phyloP scores from a whole-genome alignment of 2,888 invertebrate species.

The Drosophila atripex region DNA sequence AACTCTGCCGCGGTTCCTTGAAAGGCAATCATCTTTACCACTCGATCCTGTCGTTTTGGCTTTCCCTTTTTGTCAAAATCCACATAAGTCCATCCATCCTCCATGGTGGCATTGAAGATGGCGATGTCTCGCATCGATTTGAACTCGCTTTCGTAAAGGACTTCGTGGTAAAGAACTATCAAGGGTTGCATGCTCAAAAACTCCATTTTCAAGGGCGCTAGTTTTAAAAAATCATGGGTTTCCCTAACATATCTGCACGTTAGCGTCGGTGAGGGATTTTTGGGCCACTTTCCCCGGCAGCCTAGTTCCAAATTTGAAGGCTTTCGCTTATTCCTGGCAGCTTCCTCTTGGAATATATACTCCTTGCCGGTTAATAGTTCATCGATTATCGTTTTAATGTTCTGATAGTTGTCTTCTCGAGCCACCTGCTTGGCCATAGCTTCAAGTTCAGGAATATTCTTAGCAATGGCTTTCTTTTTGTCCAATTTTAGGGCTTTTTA shows the following conservation, averaged over 20 bases:
- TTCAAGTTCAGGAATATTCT: neutral
- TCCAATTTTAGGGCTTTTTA: conserved; percentile 17
- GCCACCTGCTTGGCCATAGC: conserved; percentile 16
- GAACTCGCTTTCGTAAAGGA: conserved; percentile 45
- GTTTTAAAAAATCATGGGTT: conserved; percentile 13
- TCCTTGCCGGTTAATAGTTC: conserved; percentile 44
- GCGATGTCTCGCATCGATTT: conserved; percentile 7
- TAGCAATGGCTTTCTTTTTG: neutral
- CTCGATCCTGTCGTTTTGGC: conserved; percentile 5
- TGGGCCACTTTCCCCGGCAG: conserved; percentile 49
- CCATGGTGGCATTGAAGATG: conserved; percentile 6
- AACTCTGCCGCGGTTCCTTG: neutral
- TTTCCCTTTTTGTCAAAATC: conserved; percentile 4
- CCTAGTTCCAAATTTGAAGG: conserved; percentile 28
- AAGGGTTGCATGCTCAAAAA: conserved; percentile 31
- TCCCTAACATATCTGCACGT: conserved; percentile 30
- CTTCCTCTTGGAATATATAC: conserved; percentile 30
- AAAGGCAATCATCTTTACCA: conserved; percentile 14
- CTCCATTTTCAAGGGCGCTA: conserved; percentile 55
- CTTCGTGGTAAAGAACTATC: conserved; percentile 45
- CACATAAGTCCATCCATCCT: conserved; percentile 13
- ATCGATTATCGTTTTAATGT: conserved; percentile 36
- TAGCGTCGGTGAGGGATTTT: conserved; percentile 12
- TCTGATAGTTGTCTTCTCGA: conserved; percentile 21
- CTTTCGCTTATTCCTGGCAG: conserved; percentile 21